A percentile compares a stretch with the other conserved stretches of the same genome.
Evolutionary conservation across 1,140 invertebrate genomes (phyloP).

Genomic region (Zophobas morio): DNA sequence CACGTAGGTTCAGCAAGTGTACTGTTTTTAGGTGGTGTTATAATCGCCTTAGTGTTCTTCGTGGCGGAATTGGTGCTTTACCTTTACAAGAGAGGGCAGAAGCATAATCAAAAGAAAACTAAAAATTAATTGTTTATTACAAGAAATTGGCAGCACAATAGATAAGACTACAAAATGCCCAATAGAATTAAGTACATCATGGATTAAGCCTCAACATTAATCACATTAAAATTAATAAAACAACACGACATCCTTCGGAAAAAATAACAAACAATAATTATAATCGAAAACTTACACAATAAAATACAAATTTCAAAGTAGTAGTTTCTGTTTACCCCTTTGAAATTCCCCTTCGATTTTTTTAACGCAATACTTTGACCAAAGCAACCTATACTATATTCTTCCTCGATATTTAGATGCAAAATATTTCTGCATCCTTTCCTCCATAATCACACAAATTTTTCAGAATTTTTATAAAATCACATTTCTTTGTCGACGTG

Average conservation of each 20-base stretch:
- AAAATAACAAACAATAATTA: background rate
- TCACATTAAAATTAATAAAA: slow-evolving; percentile 31
- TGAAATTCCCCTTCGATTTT: slow-evolving; percentile 5
- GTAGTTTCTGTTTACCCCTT: background rate
- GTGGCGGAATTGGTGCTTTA: slow-evolving; percentile 39
- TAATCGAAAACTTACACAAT: background rate
- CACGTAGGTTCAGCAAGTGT: slow-evolving; percentile 59
- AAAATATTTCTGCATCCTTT: background rate
- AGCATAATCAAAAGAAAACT: background rate
- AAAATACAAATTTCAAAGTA: background rate
- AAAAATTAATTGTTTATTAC: slow-evolving; percentile 37
- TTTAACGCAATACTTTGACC: background rate
- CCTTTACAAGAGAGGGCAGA: slow-evolving; percentile 41
- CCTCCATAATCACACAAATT: slow-evolving; percentile 6
- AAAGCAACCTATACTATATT: background rate
- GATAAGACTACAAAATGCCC: slow-evolving; percentile 38
- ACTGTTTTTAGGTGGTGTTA: slow-evolving; percentile 53
- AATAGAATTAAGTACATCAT: slow-evolving; percentile 44
- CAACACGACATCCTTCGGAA: slow-evolving; percentile 1
- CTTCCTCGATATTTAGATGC: slow-evolving; percentile 1
- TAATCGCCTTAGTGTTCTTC: slow-evolving; percentile 46
- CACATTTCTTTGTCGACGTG: slow-evolving; percentile 35
- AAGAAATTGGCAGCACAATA: slow-evolving; percentile 41
- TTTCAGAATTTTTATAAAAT: slow-evolving; percentile 28
- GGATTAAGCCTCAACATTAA: slow-evolving; percentile 44